These are phyloP conservation scores for Lasiurus borealis DNA, from an alignment of 2,113 vertebrate species.

Conservation along the genomic window DNA sequence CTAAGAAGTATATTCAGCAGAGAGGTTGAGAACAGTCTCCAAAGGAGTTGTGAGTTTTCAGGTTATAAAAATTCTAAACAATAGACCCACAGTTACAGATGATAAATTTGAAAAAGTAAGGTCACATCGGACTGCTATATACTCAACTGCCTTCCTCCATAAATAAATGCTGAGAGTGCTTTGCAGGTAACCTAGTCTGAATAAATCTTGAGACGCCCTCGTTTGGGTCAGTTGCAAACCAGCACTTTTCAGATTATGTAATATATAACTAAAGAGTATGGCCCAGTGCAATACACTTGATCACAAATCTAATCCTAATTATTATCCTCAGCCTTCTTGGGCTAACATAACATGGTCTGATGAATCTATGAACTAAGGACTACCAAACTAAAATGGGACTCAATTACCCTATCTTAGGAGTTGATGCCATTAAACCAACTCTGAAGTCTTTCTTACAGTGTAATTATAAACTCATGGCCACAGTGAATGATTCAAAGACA, in stretches of 20 bases:
- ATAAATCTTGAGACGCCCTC: neutral
- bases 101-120: neutral
- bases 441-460: neutral
- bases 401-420: neutral
- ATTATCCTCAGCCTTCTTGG: neutral
- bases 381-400: neutral
- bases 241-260: neutral
- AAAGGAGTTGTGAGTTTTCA: neutral
- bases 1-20: neutral
- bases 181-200: neutral
- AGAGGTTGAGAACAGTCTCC: neutral
- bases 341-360: neutral
- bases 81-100: neutral
- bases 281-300: neutral
- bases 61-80: conserved; percentile 11
- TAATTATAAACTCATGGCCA: neutral
- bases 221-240: neutral
- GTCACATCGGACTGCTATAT: neutral
- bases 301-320: neutral
- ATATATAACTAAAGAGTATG: neutral
- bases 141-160: neutral
- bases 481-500: neutral
- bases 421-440: neutral
- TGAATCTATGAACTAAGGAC: neutral
- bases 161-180: neutral